Evolutionary conservation across 2,888 invertebrate genomes (phyloP).

Genomic region (Phortica magna): DNA sequence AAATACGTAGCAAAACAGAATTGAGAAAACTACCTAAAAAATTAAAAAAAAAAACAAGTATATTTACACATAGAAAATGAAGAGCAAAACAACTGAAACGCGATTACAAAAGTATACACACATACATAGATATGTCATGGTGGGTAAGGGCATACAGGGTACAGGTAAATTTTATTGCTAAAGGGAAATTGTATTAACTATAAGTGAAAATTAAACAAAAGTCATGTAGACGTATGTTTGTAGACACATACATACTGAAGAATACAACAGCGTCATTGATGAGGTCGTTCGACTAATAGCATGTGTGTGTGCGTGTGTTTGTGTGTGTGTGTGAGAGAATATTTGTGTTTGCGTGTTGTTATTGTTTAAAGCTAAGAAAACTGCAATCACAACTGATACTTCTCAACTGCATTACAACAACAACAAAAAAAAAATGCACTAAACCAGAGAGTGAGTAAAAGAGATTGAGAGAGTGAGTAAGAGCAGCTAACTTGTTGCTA

Average conservation of each 20-base stretch:
- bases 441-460: not conserved
- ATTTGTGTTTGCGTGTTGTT: not conserved
- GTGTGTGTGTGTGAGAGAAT: not conserved
- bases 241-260: constrained; percentile 4
- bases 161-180: too few species aligned
- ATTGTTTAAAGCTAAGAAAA: not conserved
- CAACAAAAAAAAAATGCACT: not conserved
- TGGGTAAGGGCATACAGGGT: too few species aligned
- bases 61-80: constrained; percentile 55
- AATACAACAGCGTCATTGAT: constrained; percentile 13
- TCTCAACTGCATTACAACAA: constrained; percentile 5
- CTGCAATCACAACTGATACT: not conserved
- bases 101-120: constrained; percentile 51
- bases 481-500: constrained; percentile 45
- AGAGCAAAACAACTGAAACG: constrained; percentile 70
- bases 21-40: constrained; percentile 43
- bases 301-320: not conserved
- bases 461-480: constrained; percentile 41
- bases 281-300: constrained; percentile 13
- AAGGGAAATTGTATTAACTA: too few species aligned
- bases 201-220: too few species aligned
- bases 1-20: constrained; percentile 50
- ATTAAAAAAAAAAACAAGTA: constrained; percentile 27
- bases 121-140: too few species aligned
- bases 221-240: constrained; percentile 1